A percentile compares a stretch with the other conserved stretches of the same genome.
Evolutionary conservation across 2,797 vertebrate species (phyloP).

Genomic region (Lagothrix lagotricha): DNA sequence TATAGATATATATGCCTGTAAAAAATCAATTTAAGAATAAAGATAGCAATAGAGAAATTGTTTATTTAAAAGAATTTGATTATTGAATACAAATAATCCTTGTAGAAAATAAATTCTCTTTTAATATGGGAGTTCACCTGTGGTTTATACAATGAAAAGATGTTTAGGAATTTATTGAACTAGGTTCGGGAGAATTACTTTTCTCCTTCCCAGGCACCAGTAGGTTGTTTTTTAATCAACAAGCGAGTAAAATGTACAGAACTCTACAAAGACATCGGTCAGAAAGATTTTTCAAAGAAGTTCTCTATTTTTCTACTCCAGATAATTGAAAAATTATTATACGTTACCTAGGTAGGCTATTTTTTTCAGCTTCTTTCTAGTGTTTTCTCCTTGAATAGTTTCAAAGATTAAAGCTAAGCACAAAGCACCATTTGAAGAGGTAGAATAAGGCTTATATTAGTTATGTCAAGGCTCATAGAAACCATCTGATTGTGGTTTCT

Average conservation of each 20-base stretch:
- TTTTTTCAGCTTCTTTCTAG: not conserved
- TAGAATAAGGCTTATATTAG: not conserved
- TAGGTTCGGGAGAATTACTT: conserved; percentile 40
- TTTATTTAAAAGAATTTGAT: conserved; percentile 11
- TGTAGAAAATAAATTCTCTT: conserved; percentile 37
- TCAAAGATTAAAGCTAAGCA: not conserved
- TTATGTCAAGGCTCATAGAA: not conserved
- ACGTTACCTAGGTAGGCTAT: not conserved
- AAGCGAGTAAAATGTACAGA: not conserved
- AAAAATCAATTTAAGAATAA: conserved; percentile 12
- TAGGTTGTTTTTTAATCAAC: conserved; percentile 20
- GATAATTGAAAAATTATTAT: conserved; percentile 42
- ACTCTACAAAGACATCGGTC: conserved; percentile 40
- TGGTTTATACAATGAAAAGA: conserved; percentile 13
- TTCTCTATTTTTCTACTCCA: not conserved
- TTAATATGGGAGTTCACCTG: conserved; percentile 28
- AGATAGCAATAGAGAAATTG: not conserved
- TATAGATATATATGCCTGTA: not conserved
- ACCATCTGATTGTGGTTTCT: not conserved
- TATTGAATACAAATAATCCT: not conserved
- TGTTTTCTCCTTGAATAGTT: conserved; percentile 38
- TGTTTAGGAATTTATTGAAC: conserved; percentile 52
- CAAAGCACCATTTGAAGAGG: not conserved
- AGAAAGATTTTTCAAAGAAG: conserved; percentile 34
- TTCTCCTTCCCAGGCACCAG: conserved; percentile 19